phyloP scores from a whole-genome alignment of 2,797 vertebrate species.

The Scolopax rusticola region DNA sequence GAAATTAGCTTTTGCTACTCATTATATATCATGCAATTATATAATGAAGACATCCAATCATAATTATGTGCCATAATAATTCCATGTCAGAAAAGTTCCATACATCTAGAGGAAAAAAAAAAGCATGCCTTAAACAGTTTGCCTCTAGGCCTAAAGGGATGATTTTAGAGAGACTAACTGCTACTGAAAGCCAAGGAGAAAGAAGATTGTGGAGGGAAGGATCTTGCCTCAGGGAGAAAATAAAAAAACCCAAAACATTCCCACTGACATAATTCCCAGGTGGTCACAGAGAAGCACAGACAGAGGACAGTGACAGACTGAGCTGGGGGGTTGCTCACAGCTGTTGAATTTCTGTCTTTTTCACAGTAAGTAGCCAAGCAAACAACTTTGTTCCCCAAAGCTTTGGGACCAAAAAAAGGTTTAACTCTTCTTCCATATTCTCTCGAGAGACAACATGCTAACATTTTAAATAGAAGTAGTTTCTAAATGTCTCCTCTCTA shows the following conservation, averaged over 20 bases:
- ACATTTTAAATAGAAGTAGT: not conserved
- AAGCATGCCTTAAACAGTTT: not conserved
- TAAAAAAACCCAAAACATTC: not conserved
- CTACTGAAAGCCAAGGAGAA: not conserved
- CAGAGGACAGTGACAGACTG: not conserved
- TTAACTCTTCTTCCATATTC: not conserved
- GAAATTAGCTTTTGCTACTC: slow-evolving; percentile 51
- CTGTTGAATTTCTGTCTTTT: not conserved
- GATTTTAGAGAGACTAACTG: not conserved
- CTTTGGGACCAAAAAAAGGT: not conserved
- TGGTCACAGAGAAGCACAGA: not conserved
- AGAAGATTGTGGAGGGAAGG: not conserved
- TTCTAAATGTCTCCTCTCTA: not conserved
- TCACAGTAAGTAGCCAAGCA: not conserved
- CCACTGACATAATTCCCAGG: not conserved
- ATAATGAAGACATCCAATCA: slow-evolving; percentile 36
- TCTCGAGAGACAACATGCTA: not conserved
- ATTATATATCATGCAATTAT: slow-evolving; percentile 48
- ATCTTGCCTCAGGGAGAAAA: not conserved
- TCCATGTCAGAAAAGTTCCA: slow-evolving; percentile 18
- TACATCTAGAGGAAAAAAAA: not conserved
- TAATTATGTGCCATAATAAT: not conserved
- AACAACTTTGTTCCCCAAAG: not conserved
- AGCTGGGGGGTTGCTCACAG: not conserved
- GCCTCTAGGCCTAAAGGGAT: not conserved